phyloP scores from a whole-genome alignment of 1,140 invertebrate species.

The Drosophila lacteicornis region DNA sequence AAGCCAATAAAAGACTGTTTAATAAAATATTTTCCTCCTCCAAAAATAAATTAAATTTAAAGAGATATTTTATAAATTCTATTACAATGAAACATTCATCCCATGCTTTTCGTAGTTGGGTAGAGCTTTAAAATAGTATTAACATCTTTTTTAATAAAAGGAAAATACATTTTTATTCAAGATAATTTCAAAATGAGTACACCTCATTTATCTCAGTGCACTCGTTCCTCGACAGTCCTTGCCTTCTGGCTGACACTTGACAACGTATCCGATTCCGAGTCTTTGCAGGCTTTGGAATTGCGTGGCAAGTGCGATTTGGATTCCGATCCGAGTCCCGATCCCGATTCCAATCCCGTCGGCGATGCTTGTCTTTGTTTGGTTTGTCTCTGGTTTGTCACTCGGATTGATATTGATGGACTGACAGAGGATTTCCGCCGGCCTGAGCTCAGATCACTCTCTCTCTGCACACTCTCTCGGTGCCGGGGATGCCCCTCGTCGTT shows the following conservation, averaged over 20 bases:
- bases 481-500: constrained; percentile 19
- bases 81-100: too few relatives aligned
- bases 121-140: too few relatives aligned
- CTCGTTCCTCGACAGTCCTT: constrained; percentile 26
- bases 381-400: constrained; percentile 54
- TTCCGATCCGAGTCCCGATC: constrained; percentile 21
- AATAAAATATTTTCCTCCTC: too few relatives aligned
- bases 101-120: too few relatives aligned
- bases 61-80: too few relatives aligned
- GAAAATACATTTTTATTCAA: too few relatives aligned
- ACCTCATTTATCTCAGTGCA: constrained; percentile 5
- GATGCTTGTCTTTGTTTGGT: constrained; percentile 48
- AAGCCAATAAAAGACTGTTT: too few relatives aligned
- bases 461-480: constrained; percentile 7
- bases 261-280: constrained; percentile 53
- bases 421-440: constrained; percentile 77
- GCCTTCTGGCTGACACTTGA: constrained; percentile 69
- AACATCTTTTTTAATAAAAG: too few relatives aligned
- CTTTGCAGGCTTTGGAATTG: constrained; percentile 58
- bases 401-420: constrained; percentile 73
- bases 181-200: too few relatives aligned
- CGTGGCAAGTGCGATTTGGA: constrained; percentile 74
- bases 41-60: too few relatives aligned
- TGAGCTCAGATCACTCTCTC: constrained; percentile 46
- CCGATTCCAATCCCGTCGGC: constrained; percentile 34